Percentiles rank a stretch among this genome's conserved stretches.
phyloP scores from a whole-genome alignment of 2,888 invertebrate species.

The Polymixis lichenea region DNA sequence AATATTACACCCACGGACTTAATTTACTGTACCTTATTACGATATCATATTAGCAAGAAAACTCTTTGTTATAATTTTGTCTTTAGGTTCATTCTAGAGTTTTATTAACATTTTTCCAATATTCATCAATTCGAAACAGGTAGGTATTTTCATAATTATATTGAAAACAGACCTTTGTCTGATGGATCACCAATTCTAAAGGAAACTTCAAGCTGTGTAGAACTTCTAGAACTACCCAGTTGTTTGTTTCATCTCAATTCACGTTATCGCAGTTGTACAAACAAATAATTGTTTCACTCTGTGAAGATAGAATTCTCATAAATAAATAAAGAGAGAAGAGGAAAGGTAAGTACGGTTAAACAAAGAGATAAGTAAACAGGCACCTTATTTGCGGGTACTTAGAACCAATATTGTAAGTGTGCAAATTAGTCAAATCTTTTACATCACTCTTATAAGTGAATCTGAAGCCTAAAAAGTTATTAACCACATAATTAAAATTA shows the following conservation, averaged over 20 bases:
- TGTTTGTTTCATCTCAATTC: conserved; percentile 60
- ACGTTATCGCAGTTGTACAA: conserved; percentile 47
- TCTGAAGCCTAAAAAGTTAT: background rate
- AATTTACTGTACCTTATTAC: background rate
- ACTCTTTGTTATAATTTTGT: no score
- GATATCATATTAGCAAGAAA: background rate
- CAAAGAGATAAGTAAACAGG: background rate
- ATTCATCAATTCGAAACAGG: background rate
- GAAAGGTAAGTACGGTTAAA: background rate
- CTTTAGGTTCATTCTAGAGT: background rate
- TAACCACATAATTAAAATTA: background rate
- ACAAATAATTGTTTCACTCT: conserved; percentile 58
- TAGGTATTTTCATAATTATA: background rate
- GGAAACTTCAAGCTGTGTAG: conserved; percentile 10
- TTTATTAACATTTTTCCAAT: background rate
- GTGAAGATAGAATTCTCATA: conserved; percentile 18
- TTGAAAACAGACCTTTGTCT: background rate
- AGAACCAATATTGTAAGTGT: background rate
- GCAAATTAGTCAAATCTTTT: background rate
- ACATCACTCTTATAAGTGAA: background rate
- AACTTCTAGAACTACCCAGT: conserved; percentile 42
- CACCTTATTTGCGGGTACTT: background rate
- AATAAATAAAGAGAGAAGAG: conserved; percentile 14
- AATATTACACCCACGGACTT: background rate
- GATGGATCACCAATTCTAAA: conserved; percentile 15